Conservation (phyloP, 2,888 invertebrate genomes). For the Aphodius granarius region DNA sequence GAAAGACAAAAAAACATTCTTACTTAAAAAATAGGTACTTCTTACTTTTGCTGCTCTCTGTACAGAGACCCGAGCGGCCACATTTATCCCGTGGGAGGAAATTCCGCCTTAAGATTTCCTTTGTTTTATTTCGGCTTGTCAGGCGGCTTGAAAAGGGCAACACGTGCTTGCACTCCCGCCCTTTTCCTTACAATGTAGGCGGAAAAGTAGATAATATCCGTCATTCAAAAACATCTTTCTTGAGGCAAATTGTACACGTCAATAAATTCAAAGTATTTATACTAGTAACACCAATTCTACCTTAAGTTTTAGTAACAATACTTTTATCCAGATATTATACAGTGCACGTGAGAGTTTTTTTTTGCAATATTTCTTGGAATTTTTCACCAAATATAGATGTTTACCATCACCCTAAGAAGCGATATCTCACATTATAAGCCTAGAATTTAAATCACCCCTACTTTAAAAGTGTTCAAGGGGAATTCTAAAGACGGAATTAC, state of each 20-base stretch:
- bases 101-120: background rate
- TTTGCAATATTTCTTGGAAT: too few species aligned
- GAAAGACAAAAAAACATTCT: too few species aligned
- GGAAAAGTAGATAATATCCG: background rate
- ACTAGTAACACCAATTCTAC: too few species aligned
- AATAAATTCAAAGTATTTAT: too few species aligned
- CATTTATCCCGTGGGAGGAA: background rate
- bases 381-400: too few species aligned
- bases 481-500: background rate
- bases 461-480: background rate
- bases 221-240: background rate
- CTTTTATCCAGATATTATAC: too few species aligned
- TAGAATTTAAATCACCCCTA: background rate
- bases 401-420: too few species aligned
- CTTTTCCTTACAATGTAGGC: background rate
- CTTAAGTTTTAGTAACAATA: too few species aligned
- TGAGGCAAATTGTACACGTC: background rate
- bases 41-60: too few species aligned
- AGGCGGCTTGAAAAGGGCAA: background rate
- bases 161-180: background rate
- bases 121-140: background rate
- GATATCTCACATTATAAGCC: background rate
- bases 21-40: too few species aligned
- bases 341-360: too few species aligned
- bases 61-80: too few species aligned